phyloP scores from a whole-genome alignment of 2,888 invertebrate species.

The Villa cingulata region DNA sequence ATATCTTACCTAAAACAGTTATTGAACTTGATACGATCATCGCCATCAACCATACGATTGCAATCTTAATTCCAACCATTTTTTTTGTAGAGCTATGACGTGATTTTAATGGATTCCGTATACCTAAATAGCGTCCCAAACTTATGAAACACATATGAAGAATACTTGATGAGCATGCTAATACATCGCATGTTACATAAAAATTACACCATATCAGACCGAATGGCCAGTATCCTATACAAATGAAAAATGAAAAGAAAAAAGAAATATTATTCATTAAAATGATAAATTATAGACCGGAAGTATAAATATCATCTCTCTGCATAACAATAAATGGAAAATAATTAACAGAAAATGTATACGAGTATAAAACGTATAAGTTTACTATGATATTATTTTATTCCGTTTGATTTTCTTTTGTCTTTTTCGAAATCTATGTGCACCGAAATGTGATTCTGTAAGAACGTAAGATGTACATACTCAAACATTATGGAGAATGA shows the following conservation, averaged over 20 bases:
- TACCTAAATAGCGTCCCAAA: constrained; percentile 73
- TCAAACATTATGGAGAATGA: too few relatives aligned
- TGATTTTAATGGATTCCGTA: constrained; percentile 76
- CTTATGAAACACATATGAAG: constrained; percentile 90
- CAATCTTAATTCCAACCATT: constrained; percentile 74
- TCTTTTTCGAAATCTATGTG: too few relatives aligned
- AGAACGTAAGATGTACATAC: too few relatives aligned
- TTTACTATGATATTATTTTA: too few relatives aligned
- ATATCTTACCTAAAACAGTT: constrained; percentile 61
- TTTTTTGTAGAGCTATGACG: constrained; percentile 72
- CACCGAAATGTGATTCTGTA: too few relatives aligned
- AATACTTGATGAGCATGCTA: constrained; percentile 90
- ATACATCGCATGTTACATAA: constrained; percentile 88
- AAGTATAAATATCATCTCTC: too few relatives aligned
- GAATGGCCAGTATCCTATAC: constrained; percentile 83
- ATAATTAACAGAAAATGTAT: too few relatives aligned
- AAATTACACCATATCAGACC: constrained; percentile 87
- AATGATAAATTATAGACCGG: too few relatives aligned
- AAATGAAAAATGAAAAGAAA: constrained; percentile 11
- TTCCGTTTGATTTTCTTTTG: too few relatives aligned
- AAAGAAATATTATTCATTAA: too few relatives aligned
- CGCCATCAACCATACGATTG: constrained; percentile 82
- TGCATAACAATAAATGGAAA: too few relatives aligned
- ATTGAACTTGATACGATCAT: constrained; percentile 79
- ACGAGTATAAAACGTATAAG: too few relatives aligned